phyloP scores from a whole-genome alignment of 2,113 vertebrate genomes.

The Cardinalis cardinalis region DNA sequence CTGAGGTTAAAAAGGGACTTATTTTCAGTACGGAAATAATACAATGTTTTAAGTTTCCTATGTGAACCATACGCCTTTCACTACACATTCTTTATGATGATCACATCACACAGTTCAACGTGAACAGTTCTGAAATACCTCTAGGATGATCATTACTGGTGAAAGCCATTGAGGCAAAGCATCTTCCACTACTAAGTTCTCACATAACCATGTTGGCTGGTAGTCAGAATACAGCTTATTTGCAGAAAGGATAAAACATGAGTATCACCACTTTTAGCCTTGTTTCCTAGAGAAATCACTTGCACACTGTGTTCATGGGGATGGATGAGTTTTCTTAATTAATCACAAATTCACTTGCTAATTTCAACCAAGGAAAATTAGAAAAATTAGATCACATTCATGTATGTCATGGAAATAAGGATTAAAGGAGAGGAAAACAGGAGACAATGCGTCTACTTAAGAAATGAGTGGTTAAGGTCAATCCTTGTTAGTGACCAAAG shows the following conservation, averaged over 20 bases:
- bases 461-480: not conserved
- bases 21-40: not conserved
- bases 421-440: not conserved
- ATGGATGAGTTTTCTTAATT: not conserved
- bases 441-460: not conserved
- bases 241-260: not conserved
- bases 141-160: not conserved
- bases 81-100: not conserved
- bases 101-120: not conserved
- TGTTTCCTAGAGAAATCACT: not conserved
- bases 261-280: too few species aligned
- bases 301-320: not conserved
- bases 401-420: not conserved
- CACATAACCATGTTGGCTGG: not conserved
- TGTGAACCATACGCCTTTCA: not conserved
- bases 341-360: not conserved
- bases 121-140: not conserved
- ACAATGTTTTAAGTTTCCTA: not conserved
- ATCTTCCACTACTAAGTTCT: not conserved
- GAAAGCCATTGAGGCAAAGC: not conserved
- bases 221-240: not conserved
- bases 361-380: not conserved
- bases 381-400: not conserved
- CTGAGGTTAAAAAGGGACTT: not conserved
- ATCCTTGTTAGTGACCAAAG: not conserved